phyloP scores from a whole-genome alignment of 1,140 invertebrate genomes.

The Drosophila leontia region DNA sequence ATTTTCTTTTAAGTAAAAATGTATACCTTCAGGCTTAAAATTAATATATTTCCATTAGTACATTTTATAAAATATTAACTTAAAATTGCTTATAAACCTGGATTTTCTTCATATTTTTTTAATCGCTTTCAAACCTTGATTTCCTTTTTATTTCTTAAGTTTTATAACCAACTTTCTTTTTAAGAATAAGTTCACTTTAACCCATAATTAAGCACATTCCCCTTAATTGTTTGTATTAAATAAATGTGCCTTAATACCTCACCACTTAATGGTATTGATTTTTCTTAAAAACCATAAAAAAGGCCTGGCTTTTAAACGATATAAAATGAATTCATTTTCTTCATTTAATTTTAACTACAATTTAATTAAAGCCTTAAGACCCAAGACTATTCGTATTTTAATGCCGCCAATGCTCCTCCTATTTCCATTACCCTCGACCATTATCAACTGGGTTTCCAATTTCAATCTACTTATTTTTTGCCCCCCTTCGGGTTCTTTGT shows the following conservation, averaged over 20 bases:
- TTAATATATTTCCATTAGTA: background rate
- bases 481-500: constrained; percentile 5
- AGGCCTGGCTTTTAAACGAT: background rate
- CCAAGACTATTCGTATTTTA: background rate
- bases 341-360: background rate
- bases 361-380: constrained; percentile 1
- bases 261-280: background rate
- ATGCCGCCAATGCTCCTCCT: background rate
- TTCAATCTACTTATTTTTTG: constrained; percentile 34
- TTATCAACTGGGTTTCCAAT: constrained; percentile 26
- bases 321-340: background rate
- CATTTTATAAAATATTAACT: background rate
- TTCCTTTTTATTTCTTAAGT: background rate
- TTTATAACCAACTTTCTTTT: background rate
- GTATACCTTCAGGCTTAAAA: background rate
- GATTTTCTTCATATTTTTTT: too few relatives aligned
- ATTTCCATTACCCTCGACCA: constrained; percentile 20
- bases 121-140: too few relatives aligned
- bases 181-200: background rate
- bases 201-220: background rate
- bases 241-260: too few relatives aligned
- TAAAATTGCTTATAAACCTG: too few relatives aligned
- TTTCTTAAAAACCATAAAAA: background rate
- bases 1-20: too few relatives aligned
- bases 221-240: background rate